A percentile compares a stretch with the other conserved stretches of the same genome.
These are phyloP conservation scores for Holotrichia oblita DNA, from an alignment of 1,140 invertebrate genomes.

Conservation along the genomic window DNA sequence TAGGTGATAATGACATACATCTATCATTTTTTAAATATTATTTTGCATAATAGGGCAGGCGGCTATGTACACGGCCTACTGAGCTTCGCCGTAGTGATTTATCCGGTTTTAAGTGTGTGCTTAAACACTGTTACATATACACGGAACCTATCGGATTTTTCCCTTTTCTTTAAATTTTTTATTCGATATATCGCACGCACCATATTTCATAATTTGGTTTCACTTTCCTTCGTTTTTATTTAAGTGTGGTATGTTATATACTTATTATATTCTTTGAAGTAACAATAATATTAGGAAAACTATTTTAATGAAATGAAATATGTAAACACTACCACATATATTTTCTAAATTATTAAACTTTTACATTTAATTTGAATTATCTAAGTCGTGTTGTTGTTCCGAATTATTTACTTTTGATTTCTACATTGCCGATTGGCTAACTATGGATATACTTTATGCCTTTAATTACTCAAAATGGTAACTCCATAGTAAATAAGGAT, in stretches of 20 bases:
- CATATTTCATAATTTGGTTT: background rate
- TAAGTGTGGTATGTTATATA: background rate
- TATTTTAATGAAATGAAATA: too few species aligned
- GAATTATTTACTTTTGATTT: too few species aligned
- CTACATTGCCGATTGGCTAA: too few species aligned
- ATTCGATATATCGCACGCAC: background rate
- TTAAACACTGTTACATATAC: background rate
- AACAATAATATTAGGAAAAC: too few species aligned
- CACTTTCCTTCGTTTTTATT: background rate
- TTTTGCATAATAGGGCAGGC: conserved; percentile 35
- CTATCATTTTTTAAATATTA: conserved; percentile 35
- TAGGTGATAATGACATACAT: conserved; percentile 46
- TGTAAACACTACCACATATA: too few species aligned
- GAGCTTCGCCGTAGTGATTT: conserved; percentile 20
- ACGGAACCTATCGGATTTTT: background rate
- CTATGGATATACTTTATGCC: too few species aligned
- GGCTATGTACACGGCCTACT: conserved; percentile 20
- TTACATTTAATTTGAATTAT: too few species aligned
- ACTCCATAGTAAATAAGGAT: too few species aligned
- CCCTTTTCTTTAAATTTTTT: background rate
- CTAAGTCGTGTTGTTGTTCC: too few species aligned
- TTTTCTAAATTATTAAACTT: too few species aligned
- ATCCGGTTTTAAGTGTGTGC: conserved; percentile 29
- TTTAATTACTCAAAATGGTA: too few species aligned
- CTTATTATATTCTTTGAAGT: too few species aligned